Evolutionary conservation across 2,797 vertebrate genomes (phyloP), one percentile per base, ranked within the genome.

Genomic region (Zenarchopterus dispar): DNA sequence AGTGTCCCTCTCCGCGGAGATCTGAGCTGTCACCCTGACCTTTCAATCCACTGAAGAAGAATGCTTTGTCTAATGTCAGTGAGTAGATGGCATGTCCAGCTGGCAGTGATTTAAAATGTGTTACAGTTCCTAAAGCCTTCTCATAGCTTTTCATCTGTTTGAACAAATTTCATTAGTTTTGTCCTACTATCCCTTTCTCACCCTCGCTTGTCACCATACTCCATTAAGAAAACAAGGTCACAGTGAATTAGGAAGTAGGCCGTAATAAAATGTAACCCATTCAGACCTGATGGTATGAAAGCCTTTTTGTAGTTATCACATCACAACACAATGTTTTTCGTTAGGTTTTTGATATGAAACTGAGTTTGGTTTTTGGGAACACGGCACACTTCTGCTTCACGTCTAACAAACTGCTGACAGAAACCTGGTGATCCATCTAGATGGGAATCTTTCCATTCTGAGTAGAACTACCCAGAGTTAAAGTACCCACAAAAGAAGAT

Each of bases 81-180:
- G 75, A 80, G 78, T 81, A 80, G 76, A 82, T 71, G 84, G 89
- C 81, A 74, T 51, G 75, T 78, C 86, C 85, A 89, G 86, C 85
- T 90, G 84, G 77, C 81, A 75, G 59, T 21, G 63, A 70, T 77
- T 87, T 84, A 64, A 85, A 83, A 80, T 85, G 67, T 62, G 78
- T 81, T 67, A 76, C 67, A 24, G 36, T 67, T 78, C 58, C 66
- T 70, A 69, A 84, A 85, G 82, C 58, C 53, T 59, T 62, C 63
- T 36, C 39, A 18, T 19, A 48, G 46, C 52, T 70, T 80, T 70
- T 75, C 51, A 77, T 80, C 56, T 67, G 56, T 71, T 77, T 77
- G 58, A 68, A 66, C 22, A 66, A 53, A 73, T 66, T 62, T 70
- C 44, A 70, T 39, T 56, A 43, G 56, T 76, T 80, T 73, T 84